Percentiles rank a stretch among this genome's conserved stretches.
Evolutionary conservation across 2,888 invertebrate genomes (phyloP).

Genomic region (Drosophila phalerata): DNA sequence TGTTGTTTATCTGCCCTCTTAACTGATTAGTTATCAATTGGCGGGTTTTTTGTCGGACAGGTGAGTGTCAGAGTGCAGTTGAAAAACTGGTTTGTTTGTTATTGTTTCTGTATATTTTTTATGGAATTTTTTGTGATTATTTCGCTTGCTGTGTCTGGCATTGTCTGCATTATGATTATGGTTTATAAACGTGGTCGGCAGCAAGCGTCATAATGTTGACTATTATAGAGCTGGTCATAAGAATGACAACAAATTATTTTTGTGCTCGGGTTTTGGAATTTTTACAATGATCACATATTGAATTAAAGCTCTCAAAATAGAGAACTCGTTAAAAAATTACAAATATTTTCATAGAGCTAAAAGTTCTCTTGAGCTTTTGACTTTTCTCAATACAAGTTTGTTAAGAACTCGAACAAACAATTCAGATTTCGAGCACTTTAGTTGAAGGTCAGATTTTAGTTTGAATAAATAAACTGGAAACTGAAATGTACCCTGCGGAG

Average conservation of each 20-base stretch:
- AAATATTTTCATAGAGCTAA: background rate
- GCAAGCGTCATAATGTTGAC: background rate
- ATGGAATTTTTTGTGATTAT: constrained; percentile 19
- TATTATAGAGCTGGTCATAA: background rate
- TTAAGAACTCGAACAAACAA: constrained; percentile 18
- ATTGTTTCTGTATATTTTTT: constrained; percentile 24
- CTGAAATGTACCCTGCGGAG: background rate
- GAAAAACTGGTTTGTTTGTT: constrained; percentile 56
- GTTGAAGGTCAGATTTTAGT: constrained; percentile 34
- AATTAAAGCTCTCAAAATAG: background rate
- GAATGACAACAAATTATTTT: background rate
- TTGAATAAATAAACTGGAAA: constrained; percentile 33
- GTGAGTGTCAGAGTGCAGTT: constrained; percentile 27
- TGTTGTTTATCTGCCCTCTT: constrained; percentile 14
- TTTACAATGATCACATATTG: background rate
- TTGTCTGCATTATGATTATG: constrained; percentile 39
- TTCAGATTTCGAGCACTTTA: constrained; percentile 11
- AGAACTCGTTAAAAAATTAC: background rate
- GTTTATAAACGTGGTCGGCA: constrained; percentile 44
- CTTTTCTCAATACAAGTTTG: constrained; percentile 16
- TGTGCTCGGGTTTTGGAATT: background rate
- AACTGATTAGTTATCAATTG: constrained; percentile 20
- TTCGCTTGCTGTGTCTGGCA: constrained; percentile 18
- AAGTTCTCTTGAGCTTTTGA: background rate
- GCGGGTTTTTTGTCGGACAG: background rate